Evolutionary conservation across 2,113 vertebrate species (phyloP).

Genomic region (Oncorhynchus keta): DNA sequence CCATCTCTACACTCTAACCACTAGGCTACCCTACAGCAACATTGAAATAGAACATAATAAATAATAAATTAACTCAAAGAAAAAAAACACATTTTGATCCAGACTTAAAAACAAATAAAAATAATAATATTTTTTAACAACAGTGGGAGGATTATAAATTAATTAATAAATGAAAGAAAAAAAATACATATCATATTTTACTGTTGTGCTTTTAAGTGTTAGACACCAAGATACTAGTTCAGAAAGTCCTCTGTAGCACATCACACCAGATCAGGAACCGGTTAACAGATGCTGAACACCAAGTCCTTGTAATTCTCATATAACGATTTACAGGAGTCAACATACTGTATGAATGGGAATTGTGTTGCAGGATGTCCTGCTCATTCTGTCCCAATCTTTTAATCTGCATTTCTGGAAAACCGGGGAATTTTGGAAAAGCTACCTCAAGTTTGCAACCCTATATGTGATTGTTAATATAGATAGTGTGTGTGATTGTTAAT

Average conservation of each 20-base stretch:
- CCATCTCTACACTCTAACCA: no score
- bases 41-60: constrained; percentile 6
- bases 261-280: no score
- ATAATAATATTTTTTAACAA: not conserved
- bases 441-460: no score
- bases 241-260: constrained; percentile 51
- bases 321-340: not conserved
- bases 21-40: not conserved
- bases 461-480: no score
- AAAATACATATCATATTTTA: not conserved
- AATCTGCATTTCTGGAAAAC: no score
- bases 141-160: constrained; percentile 30
- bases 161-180: constrained; percentile 33
- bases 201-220: constrained; percentile 40
- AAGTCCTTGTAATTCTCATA: constrained; percentile 22
- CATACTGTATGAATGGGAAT: not conserved
- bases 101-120: not conserved
- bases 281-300: not conserved
- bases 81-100: not conserved
- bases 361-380: no score
- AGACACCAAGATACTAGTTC: constrained; percentile 59
- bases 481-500: no score
- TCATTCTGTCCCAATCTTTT: no score
- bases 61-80: constrained; percentile 40
- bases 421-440: no score